Base-by-base conservation (phyloP, 2,888 invertebrate species). In the Desoria tigrina region DNA sequence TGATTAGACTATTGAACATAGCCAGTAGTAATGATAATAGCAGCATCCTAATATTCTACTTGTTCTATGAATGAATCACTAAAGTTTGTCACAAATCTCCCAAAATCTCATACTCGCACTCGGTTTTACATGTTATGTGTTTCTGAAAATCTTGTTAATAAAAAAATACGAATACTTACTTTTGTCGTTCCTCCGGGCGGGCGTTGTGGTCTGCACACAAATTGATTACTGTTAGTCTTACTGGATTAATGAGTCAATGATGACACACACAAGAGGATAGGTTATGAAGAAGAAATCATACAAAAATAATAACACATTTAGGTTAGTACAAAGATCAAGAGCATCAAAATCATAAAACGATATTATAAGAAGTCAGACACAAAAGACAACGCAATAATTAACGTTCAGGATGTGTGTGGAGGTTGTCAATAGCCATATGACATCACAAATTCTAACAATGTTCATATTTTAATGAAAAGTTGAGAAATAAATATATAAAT, bases 171-270 rank as follows among this genome's bases (percentile, higher is more conserved):
- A 32, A 59, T 62, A 90, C 90, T 90, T 87, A 90, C 90, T 90
- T 90, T 83, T 90, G 90, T 80, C 90, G 85, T 82, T 90, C 90
- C 82, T 90, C 89, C 85, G 90, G 84, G 80, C 73, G 70, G 58
- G 74, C 58, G 68, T 74, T 71, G 67, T 74, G 74, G 75, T 74
- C 72, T 75, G 74, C 72, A 74, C 74, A 74, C 72, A 74, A 74
- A 73, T 74, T 74, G 63, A 72, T 69, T 66, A 76, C 68, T 61
- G 76, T 74, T 76, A 76, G 73, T 76, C 71, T 72, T 72, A 76
- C 73, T 72, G 64, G 62, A 37, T 61, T 54, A 54, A n/a, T n/a
- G n/a, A n/a, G 24, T 32, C 64, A 64, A 63, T 58, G 37, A 60
- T 58, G n/a, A n/a, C 56, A 59, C 54, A 58, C 50, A 61, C 50